Conservation (phyloP, 2,113 vertebrate genomes). For the Erythrocebus patas region DNA sequence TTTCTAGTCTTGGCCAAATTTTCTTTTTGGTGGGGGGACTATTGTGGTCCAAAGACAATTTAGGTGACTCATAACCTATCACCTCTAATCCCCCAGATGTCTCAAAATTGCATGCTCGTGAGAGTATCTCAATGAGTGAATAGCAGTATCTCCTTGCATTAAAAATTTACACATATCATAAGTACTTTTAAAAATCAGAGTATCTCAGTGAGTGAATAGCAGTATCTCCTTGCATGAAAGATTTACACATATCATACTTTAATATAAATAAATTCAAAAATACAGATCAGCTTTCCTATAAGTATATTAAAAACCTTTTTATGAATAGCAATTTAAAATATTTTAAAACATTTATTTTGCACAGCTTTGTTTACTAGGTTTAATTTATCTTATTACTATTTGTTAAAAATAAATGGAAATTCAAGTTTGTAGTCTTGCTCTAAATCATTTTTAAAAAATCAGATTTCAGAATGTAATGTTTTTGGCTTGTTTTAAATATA, state of each 20-base stretch:
- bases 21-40: neutral
- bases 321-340: neutral
- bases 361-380: constrained; percentile 3
- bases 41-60: neutral
- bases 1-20: neutral
- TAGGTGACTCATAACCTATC: neutral
- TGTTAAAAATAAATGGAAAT: constrained; percentile 31
- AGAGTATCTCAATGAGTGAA: neutral
- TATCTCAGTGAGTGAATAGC: neutral
- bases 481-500: constrained; percentile 11
- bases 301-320: neutral
- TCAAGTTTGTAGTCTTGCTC: neutral
- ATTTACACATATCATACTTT: neutral
- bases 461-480: neutral
- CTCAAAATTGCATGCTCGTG: neutral
- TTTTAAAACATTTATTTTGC: constrained; percentile 32
- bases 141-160: neutral
- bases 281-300: neutral
- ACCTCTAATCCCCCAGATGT: neutral
- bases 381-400: neutral
- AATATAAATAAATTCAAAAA: neutral
- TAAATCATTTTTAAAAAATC: constrained; percentile 17
- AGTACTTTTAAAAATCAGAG: neutral
- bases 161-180: neutral
- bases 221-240: neutral